Percentiles rank a stretch among this genome's conserved stretches.
phyloP scores from a whole-genome alignment of 2,113 vertebrate species.

The Mionectes macconnelli region DNA sequence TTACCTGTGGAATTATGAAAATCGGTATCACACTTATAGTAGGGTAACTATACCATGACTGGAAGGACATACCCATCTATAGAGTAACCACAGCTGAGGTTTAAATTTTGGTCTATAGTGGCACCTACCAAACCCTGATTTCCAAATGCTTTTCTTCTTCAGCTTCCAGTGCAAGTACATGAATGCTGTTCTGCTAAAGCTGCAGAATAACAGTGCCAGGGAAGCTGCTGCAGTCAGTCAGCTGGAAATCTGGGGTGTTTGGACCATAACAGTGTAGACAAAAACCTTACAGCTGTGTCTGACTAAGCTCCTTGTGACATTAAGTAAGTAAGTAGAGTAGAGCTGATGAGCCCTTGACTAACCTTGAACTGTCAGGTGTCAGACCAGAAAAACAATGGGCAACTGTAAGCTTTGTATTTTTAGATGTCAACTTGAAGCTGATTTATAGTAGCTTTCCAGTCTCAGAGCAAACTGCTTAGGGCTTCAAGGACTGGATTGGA shows the following conservation, averaged over 20 bases:
- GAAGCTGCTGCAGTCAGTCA: background rate
- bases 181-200: background rate
- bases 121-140: background rate
- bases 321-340: background rate
- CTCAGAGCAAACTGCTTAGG: background rate
- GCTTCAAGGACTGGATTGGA: background rate
- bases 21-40: background rate
- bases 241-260: background rate
- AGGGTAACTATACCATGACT: background rate
- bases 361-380: background rate
- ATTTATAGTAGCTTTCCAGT: background rate
- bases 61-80: background rate
- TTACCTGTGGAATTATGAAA: background rate
- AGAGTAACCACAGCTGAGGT: background rate
- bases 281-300: background rate
- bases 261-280: background rate
- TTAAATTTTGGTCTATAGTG: background rate
- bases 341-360: background rate
- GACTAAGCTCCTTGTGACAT: background rate
- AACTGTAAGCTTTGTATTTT: background rate
- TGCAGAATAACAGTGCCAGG: background rate
- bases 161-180: background rate
- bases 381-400: background rate
- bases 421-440: background rate
- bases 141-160: background rate